Evolutionary conservation across 2,888 invertebrate species (phyloP).

Genomic region (Nebria brevicollis): DNA sequence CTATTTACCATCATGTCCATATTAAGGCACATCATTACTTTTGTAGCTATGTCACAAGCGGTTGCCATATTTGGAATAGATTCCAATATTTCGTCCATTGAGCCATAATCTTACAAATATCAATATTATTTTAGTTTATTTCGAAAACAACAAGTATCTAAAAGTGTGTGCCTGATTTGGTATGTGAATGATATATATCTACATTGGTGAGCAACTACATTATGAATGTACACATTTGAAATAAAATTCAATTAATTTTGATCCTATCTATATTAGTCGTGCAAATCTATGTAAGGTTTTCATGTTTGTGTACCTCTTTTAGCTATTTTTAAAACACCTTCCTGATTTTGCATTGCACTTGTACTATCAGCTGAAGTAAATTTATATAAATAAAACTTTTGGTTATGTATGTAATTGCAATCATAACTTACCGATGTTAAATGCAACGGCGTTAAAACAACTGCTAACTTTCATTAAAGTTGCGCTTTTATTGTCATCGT

Average conservation of each 20-base stretch:
- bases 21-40: constrained; percentile 48
- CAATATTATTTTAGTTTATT: constrained; percentile 1
- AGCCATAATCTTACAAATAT: constrained; percentile 2
- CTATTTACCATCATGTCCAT: constrained; percentile 42
- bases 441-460: constrained; percentile 38
- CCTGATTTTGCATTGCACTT: not conserved
- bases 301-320: not conserved
- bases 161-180: not conserved
- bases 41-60: constrained; percentile 38
- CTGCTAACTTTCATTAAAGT: constrained; percentile 24
- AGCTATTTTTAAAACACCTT: not conserved
- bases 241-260: not conserved
- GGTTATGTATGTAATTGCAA: not conserved
- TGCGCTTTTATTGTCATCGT: constrained; percentile 14
- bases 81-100: not conserved
- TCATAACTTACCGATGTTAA: constrained; percentile 28
- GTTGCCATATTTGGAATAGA: constrained; percentile 1
- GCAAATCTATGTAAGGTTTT: not conserved
- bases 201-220: not conserved
- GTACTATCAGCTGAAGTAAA: not conserved
- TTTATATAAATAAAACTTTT: not conserved
- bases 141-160: not conserved
- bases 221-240: not conserved
- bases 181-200: not conserved
- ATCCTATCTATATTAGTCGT: not conserved